phyloP scores from a whole-genome alignment of 2,113 vertebrate genomes.

The Jacana jacana region DNA sequence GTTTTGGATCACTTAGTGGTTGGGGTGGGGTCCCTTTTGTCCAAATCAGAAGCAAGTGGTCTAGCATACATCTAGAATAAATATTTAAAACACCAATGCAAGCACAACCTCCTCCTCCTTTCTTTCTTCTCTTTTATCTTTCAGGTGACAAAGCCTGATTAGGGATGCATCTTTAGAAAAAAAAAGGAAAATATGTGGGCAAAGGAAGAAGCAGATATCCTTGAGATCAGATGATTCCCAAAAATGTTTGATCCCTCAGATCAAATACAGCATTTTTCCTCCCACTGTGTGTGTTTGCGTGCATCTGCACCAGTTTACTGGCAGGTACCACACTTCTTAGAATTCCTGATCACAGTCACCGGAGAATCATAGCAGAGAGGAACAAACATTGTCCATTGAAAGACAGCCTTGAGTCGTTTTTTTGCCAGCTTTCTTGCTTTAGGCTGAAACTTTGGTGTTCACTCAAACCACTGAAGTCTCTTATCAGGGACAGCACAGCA shows the following conservation, averaged over 20 bases:
- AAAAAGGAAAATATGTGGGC: neutral
- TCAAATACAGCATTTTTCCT: neutral
- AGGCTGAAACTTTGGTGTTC: slow-evolving; percentile 52
- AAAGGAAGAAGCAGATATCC: neutral
- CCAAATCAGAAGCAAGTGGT: neutral
- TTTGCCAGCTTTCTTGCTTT: slow-evolving; percentile 27
- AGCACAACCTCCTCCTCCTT: neutral
- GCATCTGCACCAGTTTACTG: neutral
- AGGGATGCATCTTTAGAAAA: neutral
- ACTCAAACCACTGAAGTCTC: slow-evolving; percentile 46
- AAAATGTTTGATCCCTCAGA: slow-evolving; percentile 17
- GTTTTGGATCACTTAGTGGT: neutral
- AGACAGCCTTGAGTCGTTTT: slow-evolving; percentile 39
- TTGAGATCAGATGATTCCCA: slow-evolving; percentile 24
- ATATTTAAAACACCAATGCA: neutral
- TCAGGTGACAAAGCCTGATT: neutral
- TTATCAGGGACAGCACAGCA: slow-evolving; percentile 58
- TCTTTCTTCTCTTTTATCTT: neutral
- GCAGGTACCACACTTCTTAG: neutral
- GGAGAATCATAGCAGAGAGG: neutral
- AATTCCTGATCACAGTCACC: slow-evolving; percentile 54
- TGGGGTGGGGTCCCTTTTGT: neutral
- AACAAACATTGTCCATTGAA: slow-evolving; percentile 56
- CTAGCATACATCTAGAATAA: neutral
- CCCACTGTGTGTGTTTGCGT: neutral